Evolutionary conservation across 2,797 vertebrate species (phyloP), one percentile per base, ranked within the genome.

Genomic region (Anguilla pacifica): DNA sequence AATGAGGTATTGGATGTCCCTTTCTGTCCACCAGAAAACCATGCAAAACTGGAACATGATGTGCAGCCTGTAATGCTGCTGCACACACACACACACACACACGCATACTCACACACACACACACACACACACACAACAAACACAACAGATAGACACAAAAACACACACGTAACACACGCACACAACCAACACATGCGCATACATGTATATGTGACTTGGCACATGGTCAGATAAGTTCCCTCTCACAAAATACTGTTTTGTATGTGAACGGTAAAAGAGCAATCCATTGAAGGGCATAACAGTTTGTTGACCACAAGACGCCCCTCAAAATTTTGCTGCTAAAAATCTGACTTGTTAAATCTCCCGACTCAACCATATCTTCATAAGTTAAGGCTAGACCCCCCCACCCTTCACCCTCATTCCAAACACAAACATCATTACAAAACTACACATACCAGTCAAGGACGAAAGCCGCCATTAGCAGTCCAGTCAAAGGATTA

Each of bases 401-500:
- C 91, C 91, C 64, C 19, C 22, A 67, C 22, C 22, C 19, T 22
- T 64, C 61, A 77, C 31, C 13, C 77, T 49, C 77, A 25, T 82
- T 92, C 89, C 4, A 90, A 94, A 90, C 94, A 96, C 94, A 94
- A 95, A 96, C 96, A 96, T 95, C 93, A 95, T 95, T 96, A 94
- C 95, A 96, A 96, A 96, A 96, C 95, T 95, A 96, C 95, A 96
- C 96, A 93, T 96, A 96, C 96, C 96, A 96, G 96, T 97, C 96
- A 96, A 96, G 95, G 94, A 96, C 96, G 95, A 94, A 95, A 95
- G 95, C 94, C 95, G 96, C 96, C 95, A 94, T 95, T 96, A 96
- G 96, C 96, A 96, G 96, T 96, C 95, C 96, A 96, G 96, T 96
- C 95, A 96, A 96, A 96, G 96, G 94, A 95, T 96, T 96, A 96